Conservation (phyloP, 2,113 vertebrate species). For the Myotis yumanensis region DNA sequence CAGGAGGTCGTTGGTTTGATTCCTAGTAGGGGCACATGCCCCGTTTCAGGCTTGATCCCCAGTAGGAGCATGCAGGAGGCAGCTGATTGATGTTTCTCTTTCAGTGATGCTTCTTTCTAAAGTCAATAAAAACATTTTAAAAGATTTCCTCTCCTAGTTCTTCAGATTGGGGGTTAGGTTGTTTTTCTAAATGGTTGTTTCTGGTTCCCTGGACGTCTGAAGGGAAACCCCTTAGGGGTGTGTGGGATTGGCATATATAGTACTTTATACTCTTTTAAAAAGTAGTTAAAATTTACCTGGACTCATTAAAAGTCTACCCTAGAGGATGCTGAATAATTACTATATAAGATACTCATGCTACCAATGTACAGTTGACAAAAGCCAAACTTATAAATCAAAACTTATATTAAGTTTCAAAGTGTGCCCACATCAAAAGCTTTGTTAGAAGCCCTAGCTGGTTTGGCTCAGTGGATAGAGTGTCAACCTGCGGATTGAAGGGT, state of each 20-base stretch:
- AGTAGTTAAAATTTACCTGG: background rate
- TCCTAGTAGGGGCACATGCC: too few species aligned
- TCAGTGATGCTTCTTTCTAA: too few species aligned
- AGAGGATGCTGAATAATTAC: background rate
- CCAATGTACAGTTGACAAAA: background rate
- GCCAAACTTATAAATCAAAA: conserved; percentile 4
- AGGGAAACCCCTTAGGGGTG: background rate
- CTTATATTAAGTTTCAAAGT: background rate
- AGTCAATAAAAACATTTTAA: too few species aligned
- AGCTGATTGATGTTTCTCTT: too few species aligned
- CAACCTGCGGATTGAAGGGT: too few species aligned
- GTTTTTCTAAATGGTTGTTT: background rate
- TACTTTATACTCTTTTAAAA: background rate
- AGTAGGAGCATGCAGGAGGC: too few species aligned
- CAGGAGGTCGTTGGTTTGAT: too few species aligned
- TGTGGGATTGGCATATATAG: background rate
- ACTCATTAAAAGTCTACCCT: background rate
- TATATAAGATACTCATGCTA: background rate
- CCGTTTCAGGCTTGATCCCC: too few species aligned
- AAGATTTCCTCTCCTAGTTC: background rate
- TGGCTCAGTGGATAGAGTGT: too few species aligned
- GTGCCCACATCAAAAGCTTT: background rate
- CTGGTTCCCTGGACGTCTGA: background rate
- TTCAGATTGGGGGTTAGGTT: background rate
- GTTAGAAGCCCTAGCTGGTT: background rate